A percentile compares a stretch with the other conserved stretches of the same genome.
Evolutionary conservation across 2,888 invertebrate genomes (phyloP).

Genomic region (Sussaba pulchella): DNA sequence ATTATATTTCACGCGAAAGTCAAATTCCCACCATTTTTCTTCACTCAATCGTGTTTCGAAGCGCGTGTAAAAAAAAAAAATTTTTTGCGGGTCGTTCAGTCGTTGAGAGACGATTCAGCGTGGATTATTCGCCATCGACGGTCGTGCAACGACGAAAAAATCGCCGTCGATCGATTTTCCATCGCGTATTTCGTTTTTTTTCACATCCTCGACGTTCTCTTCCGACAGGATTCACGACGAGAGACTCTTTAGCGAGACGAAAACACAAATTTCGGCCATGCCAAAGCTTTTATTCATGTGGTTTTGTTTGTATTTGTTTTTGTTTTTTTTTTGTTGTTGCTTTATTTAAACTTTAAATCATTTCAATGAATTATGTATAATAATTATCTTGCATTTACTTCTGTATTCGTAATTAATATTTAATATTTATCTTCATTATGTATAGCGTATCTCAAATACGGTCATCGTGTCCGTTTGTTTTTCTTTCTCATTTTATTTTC

Average conservation of each 20-base stretch:
- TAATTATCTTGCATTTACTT: constrained; percentile 79
- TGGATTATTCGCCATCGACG: constrained; percentile 33
- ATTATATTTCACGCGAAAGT: constrained; percentile 45
- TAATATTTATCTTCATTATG: constrained; percentile 80
- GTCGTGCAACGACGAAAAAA: constrained; percentile 28
- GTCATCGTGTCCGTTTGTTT: constrained; percentile 69
- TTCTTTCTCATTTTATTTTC: too few species aligned
- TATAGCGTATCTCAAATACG: constrained; percentile 81
- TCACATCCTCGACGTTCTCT: constrained; percentile 1
- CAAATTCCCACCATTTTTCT: constrained; percentile 32
- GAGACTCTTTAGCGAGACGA: constrained; percentile 71
- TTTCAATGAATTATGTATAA: constrained; percentile 81
- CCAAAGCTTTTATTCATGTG: too few species aligned
- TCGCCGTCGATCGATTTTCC: constrained; percentile 22
- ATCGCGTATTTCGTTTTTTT: constrained; percentile 38
- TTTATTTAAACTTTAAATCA: constrained; percentile 82
- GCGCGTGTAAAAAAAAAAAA: constrained; percentile 53
- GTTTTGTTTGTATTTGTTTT: constrained; percentile 69
- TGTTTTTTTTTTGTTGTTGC: constrained; percentile 70
- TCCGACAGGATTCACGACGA: constrained; percentile 56
- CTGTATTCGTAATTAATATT: constrained; percentile 80
- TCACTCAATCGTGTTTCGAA: constrained; percentile 57
- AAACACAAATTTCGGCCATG: constrained; percentile 74
- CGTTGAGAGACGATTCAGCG: constrained; percentile 44
- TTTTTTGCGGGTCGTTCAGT: constrained; percentile 43